Base-by-base conservation (phyloP, 2,797 vertebrate genomes). In the Tapirus indicus region DNA sequence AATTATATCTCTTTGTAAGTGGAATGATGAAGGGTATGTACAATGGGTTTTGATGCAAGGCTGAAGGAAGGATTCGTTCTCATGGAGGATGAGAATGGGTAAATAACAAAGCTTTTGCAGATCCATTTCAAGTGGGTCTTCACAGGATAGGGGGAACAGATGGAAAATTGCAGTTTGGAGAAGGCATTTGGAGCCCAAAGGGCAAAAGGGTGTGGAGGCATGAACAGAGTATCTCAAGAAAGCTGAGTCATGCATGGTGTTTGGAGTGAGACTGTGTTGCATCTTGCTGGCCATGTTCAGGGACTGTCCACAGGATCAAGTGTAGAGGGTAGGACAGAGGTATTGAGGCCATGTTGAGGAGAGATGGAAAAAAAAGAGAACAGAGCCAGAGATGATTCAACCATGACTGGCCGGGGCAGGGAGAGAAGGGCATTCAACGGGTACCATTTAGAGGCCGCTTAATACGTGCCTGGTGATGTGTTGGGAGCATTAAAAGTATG, bases 241-340 rank as follows among this genome's bases (percentile, higher is more conserved):
- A 41, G 35, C 52, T 12, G 13, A 21, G 0, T 7, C 21, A 0
- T 1, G 2, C 12, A 0, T 27, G 69, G 6, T 25, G 20, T 41
- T 14, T 12, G n/a, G 18, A 52, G 5, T 21, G 60, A 92, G 18
- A 17, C 1, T 7, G 56, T 23, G n/a, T 18, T 79, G 56, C 21
- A 2, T 25, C 41, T 92, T 32, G 18, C 29, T 47, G 82, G 80
- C 58, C 5, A 2, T 7, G 17, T 52, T 41, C 13, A 21, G 35
- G 20, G 27, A n/a, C 17, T 20, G 17, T 74, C 20, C n/a, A 12
- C 3, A 62, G 66, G 72, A 41, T 44, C 7, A 2, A 8, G 10
- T 41, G 21, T 9, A 27, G 60, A 77, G 60, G 7, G 5, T 49
- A 29, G 32, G 49, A 41, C 29, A 66, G 69, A 64, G 12, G 0